These are phyloP conservation scores for Cyphomyrmex costatus DNA, from an alignment of 1,140 invertebrate genomes.

Conservation along the genomic window DNA sequence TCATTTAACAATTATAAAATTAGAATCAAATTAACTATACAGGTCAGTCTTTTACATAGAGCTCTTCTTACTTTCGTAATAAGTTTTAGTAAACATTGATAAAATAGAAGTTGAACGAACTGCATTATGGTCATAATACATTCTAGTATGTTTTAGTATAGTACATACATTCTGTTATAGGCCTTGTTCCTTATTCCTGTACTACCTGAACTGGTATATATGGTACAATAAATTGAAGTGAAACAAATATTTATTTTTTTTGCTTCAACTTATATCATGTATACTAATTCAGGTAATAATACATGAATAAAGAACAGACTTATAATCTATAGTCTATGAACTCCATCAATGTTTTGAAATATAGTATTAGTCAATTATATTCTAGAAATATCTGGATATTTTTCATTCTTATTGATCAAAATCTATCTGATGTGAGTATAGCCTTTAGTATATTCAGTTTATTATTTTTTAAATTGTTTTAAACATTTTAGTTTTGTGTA, in stretches of 20 bases:
- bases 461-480: neutral
- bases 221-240: too few relatives aligned
- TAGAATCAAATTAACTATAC: neutral
- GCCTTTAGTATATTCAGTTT: conserved; percentile 7
- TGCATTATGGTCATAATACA: neutral
- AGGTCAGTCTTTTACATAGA: neutral
- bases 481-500: neutral
- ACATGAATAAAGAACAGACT: too few relatives aligned
- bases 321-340: too few relatives aligned
- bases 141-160: too few relatives aligned
- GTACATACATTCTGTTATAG: too few relatives aligned
- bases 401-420: neutral
- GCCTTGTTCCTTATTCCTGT: too few relatives aligned
- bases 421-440: neutral
- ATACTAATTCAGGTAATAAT: too few relatives aligned
- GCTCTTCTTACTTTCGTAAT: neutral
- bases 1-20: neutral
- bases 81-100: neutral
- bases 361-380: neutral
- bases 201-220: too few relatives aligned
- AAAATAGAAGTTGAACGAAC: neutral
- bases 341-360: neutral
- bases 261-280: too few relatives aligned
- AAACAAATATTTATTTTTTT: too few relatives aligned
- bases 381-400: neutral